These are phyloP conservation scores for Craseonycteris thonglongyai DNA, from an alignment of 2,113 vertebrate genomes.

Conservation along the genomic window DNA sequence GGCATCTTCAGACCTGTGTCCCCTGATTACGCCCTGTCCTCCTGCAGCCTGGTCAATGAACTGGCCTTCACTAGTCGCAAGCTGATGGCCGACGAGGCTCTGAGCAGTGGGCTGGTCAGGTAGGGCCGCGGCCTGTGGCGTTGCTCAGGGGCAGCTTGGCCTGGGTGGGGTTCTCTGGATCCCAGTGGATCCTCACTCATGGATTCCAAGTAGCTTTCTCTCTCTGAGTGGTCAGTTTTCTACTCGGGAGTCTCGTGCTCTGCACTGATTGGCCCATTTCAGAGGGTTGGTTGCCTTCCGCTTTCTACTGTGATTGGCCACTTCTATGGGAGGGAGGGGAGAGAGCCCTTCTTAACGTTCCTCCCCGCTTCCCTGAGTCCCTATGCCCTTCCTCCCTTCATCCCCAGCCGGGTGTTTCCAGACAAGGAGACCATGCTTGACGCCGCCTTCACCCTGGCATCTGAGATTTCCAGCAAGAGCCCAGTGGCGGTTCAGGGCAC, in stretches of 20 bases:
- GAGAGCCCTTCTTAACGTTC: no score
- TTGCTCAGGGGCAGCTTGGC: not conserved
- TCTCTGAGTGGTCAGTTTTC: not conserved
- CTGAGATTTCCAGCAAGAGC: slow-evolving; percentile 86
- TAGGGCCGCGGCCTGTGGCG: slow-evolving; percentile 35
- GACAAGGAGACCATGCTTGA: slow-evolving; percentile 84
- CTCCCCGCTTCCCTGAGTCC: no score
- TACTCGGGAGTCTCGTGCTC: no score
- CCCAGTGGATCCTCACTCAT: accelerated
- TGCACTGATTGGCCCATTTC: not conserved
- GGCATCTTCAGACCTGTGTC: accelerated
- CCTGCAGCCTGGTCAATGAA: slow-evolving; percentile 87
- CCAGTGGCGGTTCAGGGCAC: slow-evolving; percentile 90
- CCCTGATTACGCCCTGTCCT: accelerated
- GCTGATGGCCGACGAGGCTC: slow-evolving; percentile 89
- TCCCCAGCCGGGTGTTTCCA: slow-evolving; percentile 84
- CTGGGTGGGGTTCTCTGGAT: not conserved
- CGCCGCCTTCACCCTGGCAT: slow-evolving; percentile 82
- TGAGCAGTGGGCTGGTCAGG: slow-evolving; percentile 89
- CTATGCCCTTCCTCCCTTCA: not conserved
- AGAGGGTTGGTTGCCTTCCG: accelerated
- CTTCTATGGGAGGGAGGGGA: no score
- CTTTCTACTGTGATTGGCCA: not conserved
- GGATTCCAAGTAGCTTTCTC: not conserved
- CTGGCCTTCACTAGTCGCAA: slow-evolving; percentile 88